A percentile compares a stretch with the other conserved stretches of the same genome.
Evolutionary conservation across 1,140 invertebrate genomes (phyloP).

Genomic region (Listronotus oregonensis): DNA sequence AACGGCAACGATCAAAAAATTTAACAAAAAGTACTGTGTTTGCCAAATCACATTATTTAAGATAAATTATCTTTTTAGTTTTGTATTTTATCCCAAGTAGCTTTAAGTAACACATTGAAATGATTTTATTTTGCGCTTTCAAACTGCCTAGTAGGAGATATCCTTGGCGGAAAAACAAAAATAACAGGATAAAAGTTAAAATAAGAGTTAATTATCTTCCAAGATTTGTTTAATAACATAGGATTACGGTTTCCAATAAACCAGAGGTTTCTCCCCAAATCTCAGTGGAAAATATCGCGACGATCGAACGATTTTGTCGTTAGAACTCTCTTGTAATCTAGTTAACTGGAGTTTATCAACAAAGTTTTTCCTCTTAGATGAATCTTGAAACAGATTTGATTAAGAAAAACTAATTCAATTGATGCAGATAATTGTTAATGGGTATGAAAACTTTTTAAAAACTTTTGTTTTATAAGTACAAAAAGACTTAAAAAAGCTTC

Average conservation of each 20-base stretch:
- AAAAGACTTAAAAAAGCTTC: too few species aligned
- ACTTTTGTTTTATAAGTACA: conserved; percentile 3
- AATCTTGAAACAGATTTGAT: conserved; percentile 22
- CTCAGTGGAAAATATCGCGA: conserved; percentile 8
- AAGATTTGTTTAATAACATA: conserved; percentile 10
- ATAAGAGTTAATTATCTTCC: conserved; percentile 10
- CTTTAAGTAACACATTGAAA: too few species aligned
- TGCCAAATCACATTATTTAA: too few species aligned
- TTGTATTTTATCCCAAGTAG: too few species aligned
- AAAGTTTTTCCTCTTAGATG: conserved; percentile 11
- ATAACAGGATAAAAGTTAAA: conserved; percentile 4
- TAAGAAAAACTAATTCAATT: conserved; percentile 26
- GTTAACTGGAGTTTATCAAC: conserved; percentile 26
- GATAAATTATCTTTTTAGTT: too few species aligned
- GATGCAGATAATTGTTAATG: conserved; percentile 15
- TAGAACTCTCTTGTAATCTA: conserved; percentile 10
- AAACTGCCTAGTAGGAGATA: too few species aligned
- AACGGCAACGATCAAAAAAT: too few species aligned
- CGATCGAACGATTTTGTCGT: conserved; percentile 12
- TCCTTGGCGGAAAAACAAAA: not conserved
- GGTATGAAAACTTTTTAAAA: conserved; percentile 11
- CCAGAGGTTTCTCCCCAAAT: conserved; percentile 6
- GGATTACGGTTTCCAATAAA: conserved; percentile 16
- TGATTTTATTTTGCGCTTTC: too few species aligned
- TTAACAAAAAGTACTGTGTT: too few species aligned